Conservation (phyloP, 2,113 vertebrate genomes). For the Mungos mungo region DNA sequence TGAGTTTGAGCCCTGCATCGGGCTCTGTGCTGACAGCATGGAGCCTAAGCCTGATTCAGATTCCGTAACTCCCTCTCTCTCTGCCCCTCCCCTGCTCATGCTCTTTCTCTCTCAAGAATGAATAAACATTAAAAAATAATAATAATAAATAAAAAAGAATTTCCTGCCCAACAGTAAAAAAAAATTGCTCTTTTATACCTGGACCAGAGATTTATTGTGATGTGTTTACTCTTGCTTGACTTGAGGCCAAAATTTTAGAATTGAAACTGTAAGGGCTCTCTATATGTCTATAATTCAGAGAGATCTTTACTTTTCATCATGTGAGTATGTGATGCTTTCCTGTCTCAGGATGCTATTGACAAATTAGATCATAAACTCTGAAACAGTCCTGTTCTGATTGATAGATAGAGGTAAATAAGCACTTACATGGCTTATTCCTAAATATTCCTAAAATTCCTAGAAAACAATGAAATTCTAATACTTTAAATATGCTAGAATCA, state of each 20-base stretch:
- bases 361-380: neutral
- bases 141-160: neutral
- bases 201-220: neutral
- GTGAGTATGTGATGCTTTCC: neutral
- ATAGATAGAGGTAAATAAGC: neutral
- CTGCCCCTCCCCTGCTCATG: no score
- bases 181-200: neutral
- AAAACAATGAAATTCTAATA: neutral
- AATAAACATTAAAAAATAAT: no score
- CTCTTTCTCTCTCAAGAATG: no score
- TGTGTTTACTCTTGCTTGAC: neutral
- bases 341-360: neutral
- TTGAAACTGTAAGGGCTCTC: neutral
- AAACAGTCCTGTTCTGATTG: neutral
- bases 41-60: no score
- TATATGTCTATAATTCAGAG: neutral
- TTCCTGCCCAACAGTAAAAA: neutral
- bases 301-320: neutral
- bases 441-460: neutral
- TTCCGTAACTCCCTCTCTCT: no score
- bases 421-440: neutral
- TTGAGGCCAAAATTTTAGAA: neutral
- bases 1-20: no score
- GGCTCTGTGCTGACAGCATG: no score
- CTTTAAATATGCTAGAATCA: neutral